Evolutionary conservation across 1,140 invertebrate species (phyloP).

Genomic region (Cotesia typhae): DNA sequence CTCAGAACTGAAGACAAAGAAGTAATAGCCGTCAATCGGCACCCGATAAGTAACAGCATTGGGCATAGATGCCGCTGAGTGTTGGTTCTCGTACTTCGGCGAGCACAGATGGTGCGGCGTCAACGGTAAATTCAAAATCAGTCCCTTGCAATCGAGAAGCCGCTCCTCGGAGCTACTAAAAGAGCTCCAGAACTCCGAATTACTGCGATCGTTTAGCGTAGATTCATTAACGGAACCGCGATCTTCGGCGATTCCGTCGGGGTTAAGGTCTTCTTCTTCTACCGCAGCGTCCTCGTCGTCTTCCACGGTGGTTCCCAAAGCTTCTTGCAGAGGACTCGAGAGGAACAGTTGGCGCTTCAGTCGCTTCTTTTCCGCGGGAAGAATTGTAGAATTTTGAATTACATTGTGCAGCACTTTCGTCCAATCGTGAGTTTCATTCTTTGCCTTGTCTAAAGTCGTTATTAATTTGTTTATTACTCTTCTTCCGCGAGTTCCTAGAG

Average conservation of each 20-base stretch:
- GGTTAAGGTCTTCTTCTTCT: constrained; percentile 66
- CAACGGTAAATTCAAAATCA: constrained; percentile 77
- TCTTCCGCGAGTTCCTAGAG: constrained; percentile 67
- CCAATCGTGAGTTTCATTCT: constrained; percentile 36
- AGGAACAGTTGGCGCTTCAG: constrained; percentile 54
- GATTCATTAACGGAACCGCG: constrained; percentile 71
- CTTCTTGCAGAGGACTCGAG: constrained; percentile 56
- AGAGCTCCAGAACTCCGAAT: constrained; percentile 82
- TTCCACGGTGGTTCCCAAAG: constrained; percentile 69
- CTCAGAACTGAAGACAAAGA: constrained; percentile 84
- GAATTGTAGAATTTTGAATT: constrained; percentile 35
- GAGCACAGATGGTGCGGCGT: constrained; percentile 71
- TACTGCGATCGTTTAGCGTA: constrained; percentile 72
- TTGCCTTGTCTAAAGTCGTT: constrained; percentile 51
- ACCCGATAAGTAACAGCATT: constrained; percentile 75
- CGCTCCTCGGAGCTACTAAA: constrained; percentile 81
- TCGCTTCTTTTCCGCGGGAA: constrained; percentile 35
- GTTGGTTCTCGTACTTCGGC: constrained; percentile 56
- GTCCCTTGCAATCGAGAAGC: constrained; percentile 75
- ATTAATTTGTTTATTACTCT: constrained; percentile 66
- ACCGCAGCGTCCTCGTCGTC: constrained; percentile 69
- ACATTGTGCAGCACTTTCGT: constrained; percentile 42
- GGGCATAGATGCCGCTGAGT: constrained; percentile 65
- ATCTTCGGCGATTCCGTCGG: constrained; percentile 73
- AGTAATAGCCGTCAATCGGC: constrained; percentile 79